Evolutionary conservation across 2,797 vertebrate species (phyloP).

Genomic region (Acanthornis magna): DNA sequence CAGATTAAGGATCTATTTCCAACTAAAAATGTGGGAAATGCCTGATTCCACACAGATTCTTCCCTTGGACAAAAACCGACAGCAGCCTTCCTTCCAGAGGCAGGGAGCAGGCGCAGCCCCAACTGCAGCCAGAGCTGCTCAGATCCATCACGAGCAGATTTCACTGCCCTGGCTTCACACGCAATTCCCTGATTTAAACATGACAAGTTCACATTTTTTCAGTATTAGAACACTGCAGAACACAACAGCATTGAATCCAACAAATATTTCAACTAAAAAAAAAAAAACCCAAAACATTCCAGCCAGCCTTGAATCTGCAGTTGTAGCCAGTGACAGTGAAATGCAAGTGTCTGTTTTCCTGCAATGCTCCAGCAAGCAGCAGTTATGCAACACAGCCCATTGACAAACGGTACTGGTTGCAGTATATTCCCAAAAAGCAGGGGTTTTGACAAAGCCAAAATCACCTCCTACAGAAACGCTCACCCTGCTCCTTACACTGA

Average conservation of each 20-base stretch:
- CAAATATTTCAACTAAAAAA: neutral
- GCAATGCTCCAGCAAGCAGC: neutral
- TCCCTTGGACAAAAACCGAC: neutral
- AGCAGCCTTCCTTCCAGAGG: neutral
- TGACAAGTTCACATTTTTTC: neutral
- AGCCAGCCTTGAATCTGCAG: neutral
- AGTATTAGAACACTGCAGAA: neutral
- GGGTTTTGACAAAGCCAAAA: neutral
- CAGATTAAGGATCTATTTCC: neutral
- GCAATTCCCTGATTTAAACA: neutral
- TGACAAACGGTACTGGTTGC: neutral
- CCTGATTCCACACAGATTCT: neutral
- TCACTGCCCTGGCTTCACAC: neutral
- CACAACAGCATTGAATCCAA: neutral
- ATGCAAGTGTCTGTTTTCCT: neutral
- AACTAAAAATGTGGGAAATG: neutral
- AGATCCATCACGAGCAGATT: neutral
- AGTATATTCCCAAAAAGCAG: neutral
- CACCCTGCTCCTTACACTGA: rapidly evolving
- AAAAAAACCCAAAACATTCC: neutral
- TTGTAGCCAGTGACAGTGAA: neutral
- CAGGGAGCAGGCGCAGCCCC: neutral
- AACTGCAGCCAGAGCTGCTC: neutral
- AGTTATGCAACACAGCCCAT: neutral
- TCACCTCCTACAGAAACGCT: neutral